Conservation (phyloP, 2,888 invertebrate species). For the Sphaeridia pumilis region DNA sequence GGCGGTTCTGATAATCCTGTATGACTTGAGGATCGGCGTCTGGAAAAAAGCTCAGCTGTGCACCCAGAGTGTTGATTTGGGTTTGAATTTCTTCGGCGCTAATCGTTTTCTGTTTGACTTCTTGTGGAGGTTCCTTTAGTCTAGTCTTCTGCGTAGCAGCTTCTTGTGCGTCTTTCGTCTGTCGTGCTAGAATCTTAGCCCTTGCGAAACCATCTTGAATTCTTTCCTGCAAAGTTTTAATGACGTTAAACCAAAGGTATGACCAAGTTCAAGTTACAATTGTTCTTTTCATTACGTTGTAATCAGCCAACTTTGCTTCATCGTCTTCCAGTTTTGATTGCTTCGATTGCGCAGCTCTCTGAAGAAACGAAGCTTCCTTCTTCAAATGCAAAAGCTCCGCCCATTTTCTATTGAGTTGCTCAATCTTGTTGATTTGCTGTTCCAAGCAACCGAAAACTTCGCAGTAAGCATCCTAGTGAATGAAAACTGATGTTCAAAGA, state of each 20-base stretch:
- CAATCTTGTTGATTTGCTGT: too few species aligned
- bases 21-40: constrained; percentile 39
- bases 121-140: not conserved
- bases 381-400: constrained; percentile 11
- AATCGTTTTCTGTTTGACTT: not conserved
- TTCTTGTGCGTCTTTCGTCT: not conserved
- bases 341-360: constrained; percentile 12
- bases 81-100: not conserved
- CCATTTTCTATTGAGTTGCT: constrained; percentile 1
- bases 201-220: not conserved
- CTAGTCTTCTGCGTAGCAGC: not conserved
- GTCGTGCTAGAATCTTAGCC: too few species aligned
- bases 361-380: constrained; percentile 18
- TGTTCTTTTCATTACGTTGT: constrained; percentile 7
- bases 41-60: constrained; percentile 21
- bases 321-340: constrained; percentile 23
- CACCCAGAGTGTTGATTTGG: constrained; percentile 5
- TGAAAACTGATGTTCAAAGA: too few species aligned
- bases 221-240: not conserved
- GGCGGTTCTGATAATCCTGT: constrained; percentile 51
- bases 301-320: constrained; percentile 8
- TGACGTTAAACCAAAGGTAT: not conserved
- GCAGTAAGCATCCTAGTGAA: too few species aligned
- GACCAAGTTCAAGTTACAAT: not conserved
- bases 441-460: too few species aligned